Percentiles rank a stretch among this genome's conserved stretches.
Evolutionary conservation across 2,113 vertebrate genomes (phyloP).

Genomic region (Uria lomvia): DNA sequence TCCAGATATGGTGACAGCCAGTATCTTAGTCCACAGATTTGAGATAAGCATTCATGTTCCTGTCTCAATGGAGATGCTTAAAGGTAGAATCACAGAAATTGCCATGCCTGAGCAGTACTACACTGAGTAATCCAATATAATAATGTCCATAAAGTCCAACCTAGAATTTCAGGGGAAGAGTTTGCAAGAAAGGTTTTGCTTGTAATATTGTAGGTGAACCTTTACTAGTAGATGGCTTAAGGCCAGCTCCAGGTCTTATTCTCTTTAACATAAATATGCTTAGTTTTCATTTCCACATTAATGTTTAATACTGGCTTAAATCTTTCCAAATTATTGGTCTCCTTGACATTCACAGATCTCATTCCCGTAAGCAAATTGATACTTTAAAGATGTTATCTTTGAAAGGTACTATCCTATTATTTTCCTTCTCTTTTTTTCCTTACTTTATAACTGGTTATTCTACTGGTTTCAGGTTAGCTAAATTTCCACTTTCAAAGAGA

Average conservation of each 20-base stretch:
- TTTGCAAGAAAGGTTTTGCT: background rate
- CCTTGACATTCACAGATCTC: background rate
- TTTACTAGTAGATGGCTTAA: background rate
- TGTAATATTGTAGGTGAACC: background rate
- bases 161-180: background rate
- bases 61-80: background rate
- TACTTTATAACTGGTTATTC: background rate
- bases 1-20: background rate
- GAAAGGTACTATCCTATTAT: background rate
- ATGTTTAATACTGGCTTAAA: background rate
- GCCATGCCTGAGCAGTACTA: background rate
- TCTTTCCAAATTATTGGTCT: background rate
- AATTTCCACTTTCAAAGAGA: background rate
- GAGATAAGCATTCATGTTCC: background rate
- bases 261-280: background rate
- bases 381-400: background rate
- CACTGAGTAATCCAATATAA: background rate
- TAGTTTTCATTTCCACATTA: background rate
- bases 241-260: background rate
- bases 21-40: background rate
- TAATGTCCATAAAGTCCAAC: background rate
- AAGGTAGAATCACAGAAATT: background rate
- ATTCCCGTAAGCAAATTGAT: background rate
- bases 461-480: background rate
- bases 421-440: background rate